Base-by-base conservation (phyloP, 1,140 invertebrate species). In the Drosophila pruinosa region DNA sequence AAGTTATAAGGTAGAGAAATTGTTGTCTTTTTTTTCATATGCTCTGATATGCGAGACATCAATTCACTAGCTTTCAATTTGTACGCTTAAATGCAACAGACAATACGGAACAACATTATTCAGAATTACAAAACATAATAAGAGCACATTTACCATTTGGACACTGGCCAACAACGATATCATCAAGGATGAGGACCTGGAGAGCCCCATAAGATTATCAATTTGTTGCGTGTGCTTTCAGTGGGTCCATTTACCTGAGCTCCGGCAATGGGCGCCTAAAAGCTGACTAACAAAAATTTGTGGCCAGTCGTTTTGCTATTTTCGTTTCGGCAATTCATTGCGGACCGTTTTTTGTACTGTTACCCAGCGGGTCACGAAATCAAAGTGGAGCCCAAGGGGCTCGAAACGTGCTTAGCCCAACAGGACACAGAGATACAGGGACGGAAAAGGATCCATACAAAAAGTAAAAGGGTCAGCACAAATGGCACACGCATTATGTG, bases 1-100 rank as follows among this genome's bases (percentile, higher is more conserved):
- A 81, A 65, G 38, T 76, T 82, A 58, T 81, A 86, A 86, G 81
- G 82, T 88, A 81, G 81, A 72, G 74, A 88, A 65, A 73, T 43
- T 72, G 72, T 57, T 76, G 80, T 79, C 67, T 72, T 31, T 22
- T n/a, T 48, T 68, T 61, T 15, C 36, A 59, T 67, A 53, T n/a
- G 10, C 19, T 10, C 31, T 10, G 34, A 36, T 56, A 43, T 64
- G 24, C 39, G 45, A 61, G 78, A 75, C 81, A 69, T 64, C 82
- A 81, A 58, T 88, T 86, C 65, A 31, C 70, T 88, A 81, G 43
- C 81, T 85, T 88, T 86, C 73, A 81, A 74, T 81, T 85, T 86
- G 73, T 64, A 45, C 68, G 81, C 58, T 75, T 65, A 65, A 68
- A 39, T 67, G 61, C 74, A 74, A 50, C 67, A 36, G 7, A 67